Evolutionary conservation across 2,113 vertebrate species (phyloP).

Genomic region (Cettia cetti): DNA sequence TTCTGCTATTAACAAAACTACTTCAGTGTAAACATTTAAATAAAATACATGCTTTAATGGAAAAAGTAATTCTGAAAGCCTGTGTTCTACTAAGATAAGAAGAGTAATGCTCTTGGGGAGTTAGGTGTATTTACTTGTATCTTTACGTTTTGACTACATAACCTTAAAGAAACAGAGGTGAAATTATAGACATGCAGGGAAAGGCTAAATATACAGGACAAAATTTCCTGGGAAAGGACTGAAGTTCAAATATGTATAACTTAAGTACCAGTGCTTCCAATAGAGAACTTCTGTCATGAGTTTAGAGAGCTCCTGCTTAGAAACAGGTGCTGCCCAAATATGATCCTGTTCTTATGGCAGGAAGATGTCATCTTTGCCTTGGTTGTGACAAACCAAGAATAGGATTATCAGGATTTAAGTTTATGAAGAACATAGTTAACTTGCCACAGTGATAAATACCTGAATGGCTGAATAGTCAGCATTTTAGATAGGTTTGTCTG

Average conservation of each 20-base stretch:
- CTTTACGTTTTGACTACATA: neutral
- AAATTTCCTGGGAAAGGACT: neutral
- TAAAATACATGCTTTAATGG: neutral
- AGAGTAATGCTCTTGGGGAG: neutral
- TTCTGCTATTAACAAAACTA: neutral
- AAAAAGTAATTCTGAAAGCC: neutral
- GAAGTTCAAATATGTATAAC: neutral
- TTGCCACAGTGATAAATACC: neutral
- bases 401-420: neutral
- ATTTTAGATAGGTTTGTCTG: neutral
- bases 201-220: neutral
- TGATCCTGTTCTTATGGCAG: neutral
- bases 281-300: fast-evolving
- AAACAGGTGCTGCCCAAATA: neutral
- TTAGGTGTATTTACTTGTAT: neutral
- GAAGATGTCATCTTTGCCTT: neutral
- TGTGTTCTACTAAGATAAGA: neutral
- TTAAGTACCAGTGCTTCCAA: fast-evolving
- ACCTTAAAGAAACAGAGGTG: neutral
- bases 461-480: neutral
- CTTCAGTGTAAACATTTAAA: neutral
- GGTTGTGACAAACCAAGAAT: neutral
- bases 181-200: neutral
- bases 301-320: neutral
- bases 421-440: neutral